Conservation (phyloP, 2,797 vertebrate species). For the Hyperoplus lanceolatus region DNA sequence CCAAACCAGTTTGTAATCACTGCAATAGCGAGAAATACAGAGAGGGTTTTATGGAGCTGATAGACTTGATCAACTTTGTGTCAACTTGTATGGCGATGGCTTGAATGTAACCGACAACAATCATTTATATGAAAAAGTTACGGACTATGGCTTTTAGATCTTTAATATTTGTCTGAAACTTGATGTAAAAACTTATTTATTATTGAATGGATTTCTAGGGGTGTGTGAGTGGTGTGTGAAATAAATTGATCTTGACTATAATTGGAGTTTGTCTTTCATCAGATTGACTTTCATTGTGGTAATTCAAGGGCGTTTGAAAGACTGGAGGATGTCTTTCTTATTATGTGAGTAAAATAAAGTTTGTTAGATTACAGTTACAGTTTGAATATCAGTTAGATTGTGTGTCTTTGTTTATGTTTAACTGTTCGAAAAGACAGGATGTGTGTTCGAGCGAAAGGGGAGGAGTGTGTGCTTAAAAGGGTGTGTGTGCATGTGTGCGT, state of each 20-base stretch:
- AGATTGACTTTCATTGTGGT: slow-evolving; percentile 38
- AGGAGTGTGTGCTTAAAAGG: slow-evolving; percentile 65
- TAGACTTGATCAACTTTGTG: no score
- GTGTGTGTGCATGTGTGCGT: slow-evolving; percentile 50
- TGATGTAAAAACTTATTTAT: slow-evolving; percentile 53
- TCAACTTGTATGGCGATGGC: no score
- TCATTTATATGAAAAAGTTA: no score
- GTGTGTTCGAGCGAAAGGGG: slow-evolving; percentile 63
- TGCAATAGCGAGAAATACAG: no score
- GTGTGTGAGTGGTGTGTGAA: slow-evolving; percentile 53
- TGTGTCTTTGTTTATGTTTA: slow-evolving; percentile 53
- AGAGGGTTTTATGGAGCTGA: no score
- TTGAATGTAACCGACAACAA: no score
- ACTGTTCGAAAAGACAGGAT: slow-evolving; percentile 68
- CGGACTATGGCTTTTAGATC: neutral
- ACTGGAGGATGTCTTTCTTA: neutral
- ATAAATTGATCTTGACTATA: slow-evolving; percentile 70
- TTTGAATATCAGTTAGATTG: slow-evolving; percentile 38
- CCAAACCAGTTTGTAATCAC: no score
- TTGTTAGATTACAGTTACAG: slow-evolving; percentile 40
- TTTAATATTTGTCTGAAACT: slow-evolving; percentile 29
- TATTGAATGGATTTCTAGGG: slow-evolving; percentile 48
- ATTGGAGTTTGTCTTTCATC: slow-evolving; percentile 49
- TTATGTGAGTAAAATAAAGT: slow-evolving; percentile 19
- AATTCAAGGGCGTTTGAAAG: slow-evolving; percentile 30